Percentiles rank a stretch among this genome's conserved stretches.
Evolutionary conservation across 2,113 vertebrate species (phyloP).

Genomic region (Falcunculus frontatus): DNA sequence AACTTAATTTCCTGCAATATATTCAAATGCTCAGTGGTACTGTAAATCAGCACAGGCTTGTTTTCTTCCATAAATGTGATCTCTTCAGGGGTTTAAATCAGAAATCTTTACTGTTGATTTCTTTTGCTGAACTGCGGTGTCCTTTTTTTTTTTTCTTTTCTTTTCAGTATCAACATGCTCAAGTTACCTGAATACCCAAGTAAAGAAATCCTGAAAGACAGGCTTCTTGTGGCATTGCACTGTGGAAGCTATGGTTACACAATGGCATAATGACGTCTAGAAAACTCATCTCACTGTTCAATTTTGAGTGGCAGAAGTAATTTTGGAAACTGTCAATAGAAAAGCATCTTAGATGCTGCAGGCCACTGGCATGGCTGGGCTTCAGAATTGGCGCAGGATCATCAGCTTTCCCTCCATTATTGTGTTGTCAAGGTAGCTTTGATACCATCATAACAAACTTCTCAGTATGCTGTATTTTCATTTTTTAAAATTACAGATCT

Average conservation of each 20-base stretch:
- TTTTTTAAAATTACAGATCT: slow-evolving; percentile 18
- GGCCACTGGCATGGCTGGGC: not conserved
- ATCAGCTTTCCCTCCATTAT: not conserved
- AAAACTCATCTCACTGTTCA: slow-evolving; percentile 34
- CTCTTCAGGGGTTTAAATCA: slow-evolving; percentile 11
- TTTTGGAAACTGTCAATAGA: slow-evolving; percentile 50
- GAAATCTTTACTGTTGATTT: not conserved
- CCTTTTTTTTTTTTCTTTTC: not conserved
- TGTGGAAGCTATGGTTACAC: slow-evolving; percentile 99
- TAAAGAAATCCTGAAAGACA: slow-evolving; percentile 90
- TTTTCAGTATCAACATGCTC: slow-evolving; percentile 96
- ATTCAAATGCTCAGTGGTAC: not conserved
- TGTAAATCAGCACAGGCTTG: not conserved
- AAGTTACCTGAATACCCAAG: slow-evolving; percentile 97
- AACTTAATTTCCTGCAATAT: not conserved
- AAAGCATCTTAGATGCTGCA: slow-evolving; percentile 24
- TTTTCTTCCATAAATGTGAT: not conserved
- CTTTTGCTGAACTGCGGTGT: slow-evolving; percentile 6
- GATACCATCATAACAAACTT: slow-evolving; percentile 10
- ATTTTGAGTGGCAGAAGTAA: slow-evolving; percentile 58
- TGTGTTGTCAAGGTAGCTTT: slow-evolving; percentile 38
- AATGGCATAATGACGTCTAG: slow-evolving; percentile 82
- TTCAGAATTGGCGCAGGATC: slow-evolving; percentile 41
- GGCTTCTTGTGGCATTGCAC: slow-evolving; percentile 93
- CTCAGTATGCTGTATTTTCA: not conserved